Conservation (phyloP, 2,888 invertebrate genomes). For the Clivina fossor region DNA sequence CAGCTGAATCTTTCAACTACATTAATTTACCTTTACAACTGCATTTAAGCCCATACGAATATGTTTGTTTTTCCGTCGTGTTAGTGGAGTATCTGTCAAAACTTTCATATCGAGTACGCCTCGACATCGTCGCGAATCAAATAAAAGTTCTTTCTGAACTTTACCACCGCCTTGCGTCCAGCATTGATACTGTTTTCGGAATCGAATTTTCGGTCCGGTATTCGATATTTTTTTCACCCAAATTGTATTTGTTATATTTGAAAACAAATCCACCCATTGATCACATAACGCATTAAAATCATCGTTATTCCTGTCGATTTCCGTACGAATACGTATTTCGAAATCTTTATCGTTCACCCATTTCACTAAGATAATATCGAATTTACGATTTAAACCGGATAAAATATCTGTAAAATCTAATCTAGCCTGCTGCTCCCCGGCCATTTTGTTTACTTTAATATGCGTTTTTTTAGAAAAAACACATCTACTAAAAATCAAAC, state of each 20-base stretch:
- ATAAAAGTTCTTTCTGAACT: slow-evolving; percentile 50
- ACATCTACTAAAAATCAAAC: too few species aligned
- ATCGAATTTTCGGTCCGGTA: slow-evolving; percentile 52
- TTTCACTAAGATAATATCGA: slow-evolving; percentile 50
- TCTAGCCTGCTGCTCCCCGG: slow-evolving; percentile 46
- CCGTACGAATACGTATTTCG: slow-evolving; percentile 51
- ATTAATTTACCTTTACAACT: slow-evolving; percentile 49
- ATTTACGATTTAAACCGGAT: slow-evolving; percentile 47
- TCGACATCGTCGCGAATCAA: slow-evolving; percentile 51
- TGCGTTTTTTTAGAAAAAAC: too few species aligned
- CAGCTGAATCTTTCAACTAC: too few species aligned
- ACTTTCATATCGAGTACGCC: slow-evolving; percentile 53
- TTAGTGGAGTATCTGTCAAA: slow-evolving; percentile 49
- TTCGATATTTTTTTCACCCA: slow-evolving; percentile 54
- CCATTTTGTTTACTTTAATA: slow-evolving; percentile 42
- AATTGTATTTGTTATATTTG: slow-evolving; percentile 50
- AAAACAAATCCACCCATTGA: slow-evolving; percentile 53
- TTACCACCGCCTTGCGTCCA: slow-evolving; percentile 51
- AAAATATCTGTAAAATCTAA: slow-evolving; percentile 49
- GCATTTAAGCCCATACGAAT: slow-evolving; percentile 50
- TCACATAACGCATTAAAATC: slow-evolving; percentile 52
- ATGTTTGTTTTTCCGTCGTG: slow-evolving; percentile 50
- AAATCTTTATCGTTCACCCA: slow-evolving; percentile 50
- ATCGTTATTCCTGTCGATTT: slow-evolving; percentile 49
- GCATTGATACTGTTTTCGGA: slow-evolving; percentile 53